Base-by-base conservation (phyloP, 1,140 invertebrate species). In the Eurytemora carolleeae region DNA sequence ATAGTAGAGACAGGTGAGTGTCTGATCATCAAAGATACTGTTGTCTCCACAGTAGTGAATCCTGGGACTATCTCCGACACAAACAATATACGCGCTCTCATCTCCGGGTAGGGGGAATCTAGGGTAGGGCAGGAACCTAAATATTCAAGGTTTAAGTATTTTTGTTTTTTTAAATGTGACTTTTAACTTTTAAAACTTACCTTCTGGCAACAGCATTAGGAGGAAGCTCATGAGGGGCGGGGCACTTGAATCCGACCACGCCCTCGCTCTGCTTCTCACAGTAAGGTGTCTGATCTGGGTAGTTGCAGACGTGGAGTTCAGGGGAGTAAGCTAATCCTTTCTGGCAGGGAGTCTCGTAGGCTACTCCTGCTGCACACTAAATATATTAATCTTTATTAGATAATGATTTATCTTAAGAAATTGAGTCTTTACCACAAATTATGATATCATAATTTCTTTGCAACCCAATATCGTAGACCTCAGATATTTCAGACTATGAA, bases 241-340 rank as follows among this genome's bases (percentile, higher is more conserved):
- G 59, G 19, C 59, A 60, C 44, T 60, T 60, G 59, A 60, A 60
- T 2, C 59, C 59, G 2, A 60, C 44, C 1, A 60, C 59, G 18
- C 24, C n/a, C 24, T 60, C 59, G 19, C 31, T 55, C 44, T 31
- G 31, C 25, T 60, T 44, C 31, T 55, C 52, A 24, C 59, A 60
- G n/a, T 53, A 24, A 52, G 86, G 72, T 0, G 92, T 76, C 56
- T 87, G 79, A 76, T 94, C 89, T 12, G 89, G 87, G 88, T 88
- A 94, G 69, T 92, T 89, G 77, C 89, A 94, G 21, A 80, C 80
- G 68, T 93, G 88, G 55, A 78, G 87, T 64, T 84, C 82, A 21
- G 85, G 82, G 68, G 93, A 87, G 70, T 92, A 94, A 21, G 82
- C 87, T 53, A 92, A 75, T 1, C 89, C 89, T 0, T 86, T 78